A percentile compares a stretch with the other conserved stretches of the same genome.
These are phyloP conservation scores for Caracal caracal DNA, from an alignment of 2,113 vertebrate genomes.

Conservation along the genomic window DNA sequence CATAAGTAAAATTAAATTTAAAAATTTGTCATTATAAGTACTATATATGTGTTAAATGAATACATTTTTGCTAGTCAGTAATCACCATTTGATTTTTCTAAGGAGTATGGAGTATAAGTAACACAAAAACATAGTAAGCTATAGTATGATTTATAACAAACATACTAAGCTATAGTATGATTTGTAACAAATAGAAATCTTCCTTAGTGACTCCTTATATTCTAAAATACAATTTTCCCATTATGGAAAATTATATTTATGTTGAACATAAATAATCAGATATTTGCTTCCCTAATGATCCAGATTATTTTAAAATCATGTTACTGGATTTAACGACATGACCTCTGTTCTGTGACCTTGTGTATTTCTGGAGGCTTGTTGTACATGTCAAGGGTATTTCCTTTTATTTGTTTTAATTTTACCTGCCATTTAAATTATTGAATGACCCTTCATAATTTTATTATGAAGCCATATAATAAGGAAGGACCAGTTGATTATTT, in stretches of 20 bases:
- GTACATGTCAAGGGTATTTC: slow-evolving; percentile 71
- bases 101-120: not conserved
- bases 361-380: slow-evolving; percentile 61
- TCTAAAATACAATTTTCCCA: slow-evolving; percentile 79
- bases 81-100: slow-evolving; percentile 47
- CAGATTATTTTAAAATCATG: slow-evolving; percentile 77
- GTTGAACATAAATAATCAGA: slow-evolving; percentile 77
- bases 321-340: slow-evolving; percentile 72
- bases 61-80: not conserved
- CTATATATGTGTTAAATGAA: slow-evolving; percentile 3
- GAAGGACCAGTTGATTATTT: slow-evolving; percentile 79
- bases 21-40: not conserved
- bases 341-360: slow-evolving; percentile 69
- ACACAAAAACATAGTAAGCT: not conserved
- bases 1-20: not conserved
- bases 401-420: slow-evolving; percentile 83
- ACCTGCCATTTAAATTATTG: slow-evolving; percentile 74
- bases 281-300: slow-evolving; percentile 72
- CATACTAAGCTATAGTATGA: not conserved
- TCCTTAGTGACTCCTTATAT: slow-evolving; percentile 67
- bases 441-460: slow-evolving; percentile 76
- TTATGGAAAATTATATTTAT: slow-evolving; percentile 79
- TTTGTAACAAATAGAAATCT: slow-evolving; percentile 69
- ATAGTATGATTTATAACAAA: slow-evolving; percentile 64
- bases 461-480: slow-evolving; percentile 79